These are phyloP conservation scores for Diphyllodes magnificus DNA, from an alignment of 2,113 vertebrate species.

Conservation along the genomic window DNA sequence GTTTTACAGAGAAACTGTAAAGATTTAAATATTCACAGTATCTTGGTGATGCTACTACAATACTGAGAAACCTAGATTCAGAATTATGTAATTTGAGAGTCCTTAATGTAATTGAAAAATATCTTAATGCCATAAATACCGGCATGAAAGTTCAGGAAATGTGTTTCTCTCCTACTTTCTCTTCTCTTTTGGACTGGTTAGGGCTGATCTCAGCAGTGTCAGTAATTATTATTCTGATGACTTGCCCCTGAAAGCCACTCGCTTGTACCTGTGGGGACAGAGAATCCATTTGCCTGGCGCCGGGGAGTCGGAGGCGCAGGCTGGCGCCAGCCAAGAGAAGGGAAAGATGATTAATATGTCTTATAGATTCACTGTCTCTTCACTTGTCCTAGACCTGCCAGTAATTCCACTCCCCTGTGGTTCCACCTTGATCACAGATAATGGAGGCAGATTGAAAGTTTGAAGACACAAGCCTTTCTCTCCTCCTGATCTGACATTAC, in stretches of 20 bases:
- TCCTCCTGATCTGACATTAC: constrained; percentile 76
- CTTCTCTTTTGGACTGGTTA: constrained; percentile 55
- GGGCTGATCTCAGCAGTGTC: constrained; percentile 73
- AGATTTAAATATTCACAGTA: neutral
- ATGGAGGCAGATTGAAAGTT: constrained; percentile 79
- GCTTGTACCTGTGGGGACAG: constrained; percentile 73
- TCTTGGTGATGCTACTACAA: neutral
- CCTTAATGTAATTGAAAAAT: constrained; percentile 14
- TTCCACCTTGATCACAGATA: constrained; percentile 78
- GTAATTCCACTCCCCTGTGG: constrained; percentile 74
- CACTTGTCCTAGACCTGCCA: constrained; percentile 75
- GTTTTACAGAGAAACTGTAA: neutral
- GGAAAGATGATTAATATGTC: constrained; percentile 81
- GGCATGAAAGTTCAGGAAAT: constrained; percentile 36
- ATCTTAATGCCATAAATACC: neutral
- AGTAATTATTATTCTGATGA: constrained; percentile 77
- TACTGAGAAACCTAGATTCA: neutral
- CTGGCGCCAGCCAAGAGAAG: constrained; percentile 81
- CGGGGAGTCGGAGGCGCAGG: constrained; percentile 70
- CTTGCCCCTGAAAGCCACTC: constrained; percentile 74
- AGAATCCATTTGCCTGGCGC: constrained; percentile 77
- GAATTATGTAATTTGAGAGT: neutral
- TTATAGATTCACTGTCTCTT: constrained; percentile 77
- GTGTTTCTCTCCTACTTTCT: constrained; percentile 26
- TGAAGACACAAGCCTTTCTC: constrained; percentile 73